Evolutionary conservation across 2,888 invertebrate genomes (phyloP).

Genomic region (Drosophila diplacantha): DNA sequence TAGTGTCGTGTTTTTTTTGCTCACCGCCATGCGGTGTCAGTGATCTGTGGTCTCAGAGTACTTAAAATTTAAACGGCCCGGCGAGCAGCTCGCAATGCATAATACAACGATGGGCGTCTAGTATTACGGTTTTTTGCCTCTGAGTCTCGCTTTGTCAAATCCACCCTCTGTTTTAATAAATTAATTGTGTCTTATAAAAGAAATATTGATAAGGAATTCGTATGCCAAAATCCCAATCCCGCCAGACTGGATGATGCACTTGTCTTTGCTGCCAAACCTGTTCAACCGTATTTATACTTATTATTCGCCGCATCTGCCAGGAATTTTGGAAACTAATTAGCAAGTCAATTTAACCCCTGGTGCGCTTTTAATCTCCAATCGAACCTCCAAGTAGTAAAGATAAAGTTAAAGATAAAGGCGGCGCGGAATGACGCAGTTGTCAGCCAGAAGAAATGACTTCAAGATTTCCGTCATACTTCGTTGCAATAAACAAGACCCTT

Average conservation of each 20-base stretch:
- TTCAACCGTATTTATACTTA: neutral
- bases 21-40: constrained; percentile 28
- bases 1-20: constrained; percentile 8
- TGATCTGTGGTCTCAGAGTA: constrained; percentile 28
- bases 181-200: neutral
- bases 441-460: neutral
- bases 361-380: neutral
- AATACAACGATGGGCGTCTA: constrained; percentile 1
- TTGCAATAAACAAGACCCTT: constrained; percentile 17
- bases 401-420: neutral
- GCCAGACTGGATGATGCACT: constrained; percentile 16
- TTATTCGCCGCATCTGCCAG: neutral
- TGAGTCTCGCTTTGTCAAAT: neutral
- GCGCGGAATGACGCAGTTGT: neutral
- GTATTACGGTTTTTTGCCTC: neutral
- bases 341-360: constrained; percentile 8
- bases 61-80: constrained; percentile 11
- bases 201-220: constrained; percentile 3
- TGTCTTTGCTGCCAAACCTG: constrained; percentile 13
- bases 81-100: neutral
- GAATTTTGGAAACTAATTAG: constrained; percentile 8
- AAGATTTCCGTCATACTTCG: constrained; percentile 1
- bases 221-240: neutral
- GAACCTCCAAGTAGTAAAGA: constrained; percentile 9
- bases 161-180: neutral